Evolutionary conservation across 2,797 vertebrate species (phyloP).

Genomic region (Anas flavirostris): DNA sequence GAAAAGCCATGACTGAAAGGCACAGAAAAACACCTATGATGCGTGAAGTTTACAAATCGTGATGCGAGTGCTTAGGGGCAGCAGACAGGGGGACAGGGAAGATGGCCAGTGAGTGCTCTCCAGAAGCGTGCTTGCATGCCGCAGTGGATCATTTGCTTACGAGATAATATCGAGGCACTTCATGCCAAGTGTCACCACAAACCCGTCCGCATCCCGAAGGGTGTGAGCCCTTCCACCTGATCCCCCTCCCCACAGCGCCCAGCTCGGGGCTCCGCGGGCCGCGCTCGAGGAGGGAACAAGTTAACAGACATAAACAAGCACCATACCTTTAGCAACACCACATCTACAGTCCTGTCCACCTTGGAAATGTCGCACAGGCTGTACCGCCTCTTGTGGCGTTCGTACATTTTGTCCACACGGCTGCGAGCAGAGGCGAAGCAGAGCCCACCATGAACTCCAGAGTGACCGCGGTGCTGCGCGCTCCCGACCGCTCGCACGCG

Average conservation of each 20-base stretch:
- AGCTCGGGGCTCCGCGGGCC: accelerated
- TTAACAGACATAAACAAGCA: not conserved
- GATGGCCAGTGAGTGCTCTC: not conserved
- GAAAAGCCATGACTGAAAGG: not conserved
- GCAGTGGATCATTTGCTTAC: not conserved
- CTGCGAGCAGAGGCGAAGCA: not conserved
- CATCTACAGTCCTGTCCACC: conserved; percentile 90
- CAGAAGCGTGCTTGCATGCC: not conserved
- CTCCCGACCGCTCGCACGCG: conserved; percentile 78
- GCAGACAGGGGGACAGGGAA: not conserved
- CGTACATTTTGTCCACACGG: conserved; percentile 87
- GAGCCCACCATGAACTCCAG: conserved; percentile 73
- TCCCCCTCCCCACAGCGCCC: not conserved
- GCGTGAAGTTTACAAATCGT: not conserved
- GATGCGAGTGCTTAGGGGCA: not conserved
- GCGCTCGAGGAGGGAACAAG: not conserved
- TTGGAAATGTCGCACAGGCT: conserved; percentile 92
- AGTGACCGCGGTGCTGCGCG: not conserved
- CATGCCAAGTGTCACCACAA: not conserved
- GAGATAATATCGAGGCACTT: not conserved
- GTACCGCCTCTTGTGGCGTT: conserved; percentile 93
- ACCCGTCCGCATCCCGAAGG: not conserved
- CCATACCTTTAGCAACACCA: conserved; percentile 95
- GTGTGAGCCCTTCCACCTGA: not conserved
- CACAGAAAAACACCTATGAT: not conserved